Evolutionary conservation across 2,888 invertebrate species (phyloP).

Genomic region (Agriopis aurantiaria): DNA sequence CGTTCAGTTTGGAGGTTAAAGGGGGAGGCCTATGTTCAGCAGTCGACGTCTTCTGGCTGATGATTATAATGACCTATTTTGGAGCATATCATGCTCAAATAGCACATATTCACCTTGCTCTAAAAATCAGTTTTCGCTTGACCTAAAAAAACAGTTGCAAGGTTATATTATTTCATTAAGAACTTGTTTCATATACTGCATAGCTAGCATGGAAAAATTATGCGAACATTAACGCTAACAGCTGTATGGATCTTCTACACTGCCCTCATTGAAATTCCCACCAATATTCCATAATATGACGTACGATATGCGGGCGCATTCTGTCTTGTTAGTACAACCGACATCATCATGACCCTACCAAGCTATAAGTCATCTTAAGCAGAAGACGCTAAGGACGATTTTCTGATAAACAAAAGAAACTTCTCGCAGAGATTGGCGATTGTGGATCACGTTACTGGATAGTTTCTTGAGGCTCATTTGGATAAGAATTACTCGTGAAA

Average conservation of each 20-base stretch:
- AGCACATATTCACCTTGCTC: no score
- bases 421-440: conserved; percentile 38
- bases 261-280: conserved; percentile 30
- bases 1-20: no score
- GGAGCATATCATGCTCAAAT: no score
- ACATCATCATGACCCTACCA: conserved; percentile 3
- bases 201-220: conserved; percentile 9
- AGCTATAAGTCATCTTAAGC: conserved; percentile 6
- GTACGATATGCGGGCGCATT: conserved; percentile 75
- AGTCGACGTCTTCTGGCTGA: no score
- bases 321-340: conserved; percentile 42
- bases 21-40: no score
- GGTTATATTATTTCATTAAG: no score
- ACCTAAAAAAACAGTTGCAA: no score
- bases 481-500: conserved; percentile 45
- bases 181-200: not conserved
- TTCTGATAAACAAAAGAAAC: not conserved
- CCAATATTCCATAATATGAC: conserved; percentile 38
- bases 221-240: not conserved
- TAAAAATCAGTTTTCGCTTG: no score
- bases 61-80: no score
- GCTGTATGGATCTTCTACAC: conserved; percentile 15
- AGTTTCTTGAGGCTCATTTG: conserved; percentile 46
- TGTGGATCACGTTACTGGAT: conserved; percentile 44
- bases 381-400: not conserved